phyloP scores from a whole-genome alignment of 2,888 invertebrate species.

The Rhagonycha fulva region DNA sequence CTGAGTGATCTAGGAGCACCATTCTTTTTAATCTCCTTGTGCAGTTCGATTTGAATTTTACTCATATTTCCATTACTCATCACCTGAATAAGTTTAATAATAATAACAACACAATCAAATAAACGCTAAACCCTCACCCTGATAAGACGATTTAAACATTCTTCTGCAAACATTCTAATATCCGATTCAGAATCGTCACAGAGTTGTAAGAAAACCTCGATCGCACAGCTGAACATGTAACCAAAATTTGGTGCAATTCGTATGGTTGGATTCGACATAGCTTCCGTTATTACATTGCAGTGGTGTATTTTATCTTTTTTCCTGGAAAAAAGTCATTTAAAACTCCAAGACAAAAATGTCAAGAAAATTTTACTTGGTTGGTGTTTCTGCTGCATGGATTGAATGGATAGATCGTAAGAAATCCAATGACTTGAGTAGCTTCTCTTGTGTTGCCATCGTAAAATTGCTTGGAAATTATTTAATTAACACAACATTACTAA shows the following conservation, averaged over 20 bases:
- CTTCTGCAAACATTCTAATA: conserved; percentile 79
- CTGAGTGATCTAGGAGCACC: conserved; percentile 71
- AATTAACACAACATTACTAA: not conserved
- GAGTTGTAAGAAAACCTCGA: conserved; percentile 70
- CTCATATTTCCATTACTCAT: conserved; percentile 70
- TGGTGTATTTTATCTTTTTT: conserved; percentile 77
- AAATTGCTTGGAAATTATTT: not conserved
- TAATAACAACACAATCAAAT: not conserved
- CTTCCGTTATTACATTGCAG: conserved; percentile 74
- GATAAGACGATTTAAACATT: conserved; percentile 79
- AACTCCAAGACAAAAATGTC: not conserved
- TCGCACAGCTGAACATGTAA: conserved; percentile 69
- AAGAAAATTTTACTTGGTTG: conserved; percentile 30
- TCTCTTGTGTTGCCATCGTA: conserved; percentile 54
- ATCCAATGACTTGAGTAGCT: conserved; percentile 53
- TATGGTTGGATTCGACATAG: conserved; percentile 66
- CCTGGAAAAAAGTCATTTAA: conserved; percentile 51
- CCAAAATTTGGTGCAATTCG: conserved; percentile 65
- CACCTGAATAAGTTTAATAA: conserved; percentile 47
- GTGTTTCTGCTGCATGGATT: conserved; percentile 38
- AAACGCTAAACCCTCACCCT: conserved; percentile 53
- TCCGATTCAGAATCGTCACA: conserved; percentile 80
- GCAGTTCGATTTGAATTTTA: conserved; percentile 78
- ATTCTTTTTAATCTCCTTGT: conserved; percentile 82
- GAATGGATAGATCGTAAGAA: conserved; percentile 41